Percentiles rank a stretch among this genome's conserved stretches.
These are phyloP conservation scores for Nasua narica DNA, from an alignment of 2,797 vertebrate species.

Conservation along the genomic window DNA sequence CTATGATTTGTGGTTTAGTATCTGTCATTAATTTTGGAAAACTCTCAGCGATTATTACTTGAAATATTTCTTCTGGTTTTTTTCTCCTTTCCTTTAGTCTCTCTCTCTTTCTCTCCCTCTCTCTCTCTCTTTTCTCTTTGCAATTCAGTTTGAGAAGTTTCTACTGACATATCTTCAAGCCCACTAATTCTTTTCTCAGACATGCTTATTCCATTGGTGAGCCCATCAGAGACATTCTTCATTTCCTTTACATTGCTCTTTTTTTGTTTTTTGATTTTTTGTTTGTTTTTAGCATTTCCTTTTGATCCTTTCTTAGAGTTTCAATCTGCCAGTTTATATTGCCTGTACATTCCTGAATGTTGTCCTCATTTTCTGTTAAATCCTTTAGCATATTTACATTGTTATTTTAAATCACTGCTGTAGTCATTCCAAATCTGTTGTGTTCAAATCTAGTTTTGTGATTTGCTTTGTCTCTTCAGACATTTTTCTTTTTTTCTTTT, in stretches of 20 bases:
- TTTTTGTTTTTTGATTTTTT: too few species aligned
- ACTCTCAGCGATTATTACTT: not conserved
- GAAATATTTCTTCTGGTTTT: not conserved
- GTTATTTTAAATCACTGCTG: not conserved
- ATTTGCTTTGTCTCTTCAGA: not conserved
- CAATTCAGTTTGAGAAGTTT: not conserved
- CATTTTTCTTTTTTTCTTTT: not conserved
- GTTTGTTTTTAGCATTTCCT: not conserved
- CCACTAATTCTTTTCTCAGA: not conserved
- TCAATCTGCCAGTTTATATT: not conserved
- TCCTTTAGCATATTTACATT: not conserved
- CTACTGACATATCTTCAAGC: not conserved
- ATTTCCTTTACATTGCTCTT: not conserved
- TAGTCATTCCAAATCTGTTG: not conserved
- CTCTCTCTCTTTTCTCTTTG: not conserved
- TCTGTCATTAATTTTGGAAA: not conserved
- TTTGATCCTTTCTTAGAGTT: not conserved
- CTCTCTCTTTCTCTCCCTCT: not conserved
- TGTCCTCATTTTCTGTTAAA: not conserved
- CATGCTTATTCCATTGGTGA: not conserved
- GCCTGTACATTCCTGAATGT: not conserved
- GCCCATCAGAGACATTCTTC: not conserved
- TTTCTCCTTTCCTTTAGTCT: not conserved
- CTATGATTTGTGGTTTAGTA: not conserved
- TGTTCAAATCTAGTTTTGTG: not conserved